phyloP scores from a whole-genome alignment of 2,797 vertebrate species.

The Sebastes ruberrimus region DNA sequence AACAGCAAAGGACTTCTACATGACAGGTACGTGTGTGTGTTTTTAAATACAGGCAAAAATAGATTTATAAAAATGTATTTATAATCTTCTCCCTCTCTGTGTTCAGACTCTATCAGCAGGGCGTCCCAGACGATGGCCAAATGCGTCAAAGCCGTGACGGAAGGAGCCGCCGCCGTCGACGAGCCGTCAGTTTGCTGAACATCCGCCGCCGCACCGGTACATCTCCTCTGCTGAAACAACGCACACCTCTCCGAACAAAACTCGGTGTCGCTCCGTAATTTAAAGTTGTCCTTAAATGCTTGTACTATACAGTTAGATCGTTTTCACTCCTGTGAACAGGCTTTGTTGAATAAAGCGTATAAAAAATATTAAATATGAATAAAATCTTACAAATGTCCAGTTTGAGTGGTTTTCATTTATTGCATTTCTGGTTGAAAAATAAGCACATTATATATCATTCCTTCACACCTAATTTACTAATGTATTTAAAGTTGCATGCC shows the following conservation, averaged over 20 bases:
- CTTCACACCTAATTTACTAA: not conserved
- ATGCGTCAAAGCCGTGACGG: slow-evolving; percentile 95
- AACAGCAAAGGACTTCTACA: slow-evolving; percentile 96
- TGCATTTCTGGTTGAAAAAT: not conserved
- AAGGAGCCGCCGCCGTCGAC: slow-evolving; percentile 93
- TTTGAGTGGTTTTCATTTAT: not conserved
- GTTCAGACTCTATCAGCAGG: slow-evolving; percentile 93
- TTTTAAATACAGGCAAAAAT: not conserved
- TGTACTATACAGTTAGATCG: slow-evolving; percentile 50
- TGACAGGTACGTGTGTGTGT: slow-evolving; percentile 85
- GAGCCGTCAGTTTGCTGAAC: slow-evolving; percentile 93
- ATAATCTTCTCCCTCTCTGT: not conserved
- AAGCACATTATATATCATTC: too few species aligned
- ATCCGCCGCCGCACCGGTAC: accelerated
- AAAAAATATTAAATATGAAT: slow-evolving; percentile 61
- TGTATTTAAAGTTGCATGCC: not conserved
- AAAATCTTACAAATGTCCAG: slow-evolving; percentile 54
- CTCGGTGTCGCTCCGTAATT: slow-evolving; percentile 52
- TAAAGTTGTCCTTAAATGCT: slow-evolving; percentile 64
- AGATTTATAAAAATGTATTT: accelerated
- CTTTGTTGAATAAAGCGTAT: slow-evolving; percentile 59
- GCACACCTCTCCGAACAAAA: slow-evolving; percentile 13
- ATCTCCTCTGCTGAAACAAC: not conserved
- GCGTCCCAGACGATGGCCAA: slow-evolving; percentile 99
- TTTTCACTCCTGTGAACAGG: slow-evolving; percentile 30